Conservation (phyloP, 1,140 invertebrate species). For the Bombus sylvicola region DNA sequence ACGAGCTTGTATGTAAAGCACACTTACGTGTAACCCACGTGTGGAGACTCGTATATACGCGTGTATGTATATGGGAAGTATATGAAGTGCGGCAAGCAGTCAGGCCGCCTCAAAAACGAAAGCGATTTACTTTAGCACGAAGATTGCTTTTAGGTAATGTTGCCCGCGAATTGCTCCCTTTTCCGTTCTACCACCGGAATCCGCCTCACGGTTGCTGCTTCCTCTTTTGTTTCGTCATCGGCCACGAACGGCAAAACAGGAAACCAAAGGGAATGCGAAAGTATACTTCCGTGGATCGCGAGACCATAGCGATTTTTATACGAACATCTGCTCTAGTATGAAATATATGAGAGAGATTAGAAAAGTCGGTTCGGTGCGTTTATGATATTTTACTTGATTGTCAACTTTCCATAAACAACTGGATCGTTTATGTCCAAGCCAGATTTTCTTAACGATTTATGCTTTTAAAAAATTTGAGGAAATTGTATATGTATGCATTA, state of each 20-base stretch:
- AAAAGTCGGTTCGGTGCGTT: neutral
- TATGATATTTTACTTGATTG: neutral
- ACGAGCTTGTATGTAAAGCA: neutral
- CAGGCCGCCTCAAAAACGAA: neutral
- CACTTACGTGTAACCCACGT: neutral
- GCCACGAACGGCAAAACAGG: neutral
- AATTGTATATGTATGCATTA: no score
- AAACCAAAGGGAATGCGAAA: neutral
- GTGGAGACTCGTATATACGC: neutral
- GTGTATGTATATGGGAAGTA: no score
- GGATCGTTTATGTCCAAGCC: no score
- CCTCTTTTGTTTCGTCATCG: neutral
- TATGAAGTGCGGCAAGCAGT: neutral
- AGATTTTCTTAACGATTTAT: neutral
- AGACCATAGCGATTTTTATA: neutral
- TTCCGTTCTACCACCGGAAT: neutral
- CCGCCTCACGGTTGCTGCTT: neutral
- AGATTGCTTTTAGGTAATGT: conserved; percentile 31
- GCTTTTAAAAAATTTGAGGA: neutral
- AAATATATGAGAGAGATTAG: neutral
- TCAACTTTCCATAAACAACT: neutral
- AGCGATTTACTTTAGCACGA: conserved; percentile 30
- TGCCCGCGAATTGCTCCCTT: conserved; percentile 10
- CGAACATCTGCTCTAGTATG: no score
- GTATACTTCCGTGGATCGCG: no score